phyloP scores from a whole-genome alignment of 2,113 vertebrate genomes.

The Eonycteris spelaea region DNA sequence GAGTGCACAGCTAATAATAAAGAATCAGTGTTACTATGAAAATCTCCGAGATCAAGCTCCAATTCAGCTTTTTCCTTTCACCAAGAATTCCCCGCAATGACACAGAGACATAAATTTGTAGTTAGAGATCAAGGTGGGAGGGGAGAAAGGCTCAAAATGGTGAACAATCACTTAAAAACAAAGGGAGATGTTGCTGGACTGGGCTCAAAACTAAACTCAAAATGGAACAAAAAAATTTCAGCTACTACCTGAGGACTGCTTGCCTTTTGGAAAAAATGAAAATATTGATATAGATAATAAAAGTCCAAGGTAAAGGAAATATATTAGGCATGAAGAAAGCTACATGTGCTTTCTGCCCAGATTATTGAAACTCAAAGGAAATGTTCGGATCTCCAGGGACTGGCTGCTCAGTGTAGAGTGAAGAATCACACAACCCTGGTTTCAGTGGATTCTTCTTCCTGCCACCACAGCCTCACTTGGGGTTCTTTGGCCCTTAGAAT shows the following conservation, averaged over 20 bases:
- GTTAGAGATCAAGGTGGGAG: slow-evolving; percentile 46
- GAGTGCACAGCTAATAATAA: slow-evolving; percentile 76
- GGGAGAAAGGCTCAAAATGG: background rate
- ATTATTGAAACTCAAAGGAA: background rate
- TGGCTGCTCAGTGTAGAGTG: background rate
- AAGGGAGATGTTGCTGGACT: slow-evolving; percentile 32
- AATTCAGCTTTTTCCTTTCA: slow-evolving; percentile 55
- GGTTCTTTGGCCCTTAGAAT: background rate
- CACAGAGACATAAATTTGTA: slow-evolving; percentile 54
- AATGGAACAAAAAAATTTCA: slow-evolving; percentile 26
- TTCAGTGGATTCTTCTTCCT: background rate
- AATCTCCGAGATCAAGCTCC: slow-evolving; percentile 59
- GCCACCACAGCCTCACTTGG: background rate
- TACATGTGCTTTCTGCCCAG: background rate
- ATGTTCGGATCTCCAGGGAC: background rate
- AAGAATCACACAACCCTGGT: background rate
- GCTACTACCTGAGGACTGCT: slow-evolving; percentile 11
- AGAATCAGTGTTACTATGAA: slow-evolving; percentile 72
- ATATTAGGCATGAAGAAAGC: slow-evolving; percentile 63
- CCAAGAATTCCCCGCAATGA: slow-evolving; percentile 55
- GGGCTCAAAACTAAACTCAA: slow-evolving; percentile 40
- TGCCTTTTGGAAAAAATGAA: slow-evolving; percentile 67
- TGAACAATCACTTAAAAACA: background rate
- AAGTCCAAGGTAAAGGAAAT: slow-evolving; percentile 63
- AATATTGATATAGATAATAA: slow-evolving; percentile 26